These are phyloP conservation scores for Phoenoteleia sp. DNA, from an alignment of 2,888 invertebrate genomes.

Conservation along the genomic window DNA sequence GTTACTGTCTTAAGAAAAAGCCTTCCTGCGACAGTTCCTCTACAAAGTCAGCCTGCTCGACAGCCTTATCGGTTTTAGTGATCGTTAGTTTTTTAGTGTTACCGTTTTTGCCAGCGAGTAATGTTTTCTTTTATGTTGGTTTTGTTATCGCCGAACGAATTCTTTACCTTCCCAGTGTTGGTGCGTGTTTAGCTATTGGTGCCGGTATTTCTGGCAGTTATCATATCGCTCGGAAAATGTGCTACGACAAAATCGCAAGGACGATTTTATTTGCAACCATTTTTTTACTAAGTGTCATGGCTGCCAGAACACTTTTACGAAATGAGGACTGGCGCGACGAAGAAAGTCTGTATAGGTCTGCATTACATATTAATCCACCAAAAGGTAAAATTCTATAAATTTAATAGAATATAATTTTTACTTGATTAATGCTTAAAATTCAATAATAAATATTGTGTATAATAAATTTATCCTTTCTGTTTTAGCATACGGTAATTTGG, in stretches of 20 bases:
- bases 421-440: too few species aligned
- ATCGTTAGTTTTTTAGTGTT: slow-evolving; percentile 91
- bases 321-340: slow-evolving; percentile 98
- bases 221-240: slow-evolving; percentile 82
- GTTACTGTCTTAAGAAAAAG: slow-evolving; percentile 85
- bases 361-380: slow-evolving; percentile 97
- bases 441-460: too few species aligned
- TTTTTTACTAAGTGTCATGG: slow-evolving; percentile 90
- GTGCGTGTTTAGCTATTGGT: slow-evolving; percentile 96
- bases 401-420: too few species aligned
- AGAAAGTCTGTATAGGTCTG: slow-evolving; percentile 96
- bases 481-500: slow-evolving; percentile 98
- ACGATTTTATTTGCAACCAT: slow-evolving; percentile 86
- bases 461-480: too few species aligned
- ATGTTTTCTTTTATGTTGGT: slow-evolving; percentile 99
- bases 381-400: too few species aligned
- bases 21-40: slow-evolving; percentile 42
- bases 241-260: slow-evolving; percentile 82
- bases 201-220: slow-evolving; percentile 87
- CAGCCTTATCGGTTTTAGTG: slow-evolving; percentile 70
- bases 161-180: slow-evolving; percentile 98
- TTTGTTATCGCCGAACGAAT: slow-evolving; percentile 99
- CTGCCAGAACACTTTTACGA: slow-evolving; percentile 92
- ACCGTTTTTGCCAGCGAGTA: slow-evolving; percentile 98
- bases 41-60: slow-evolving; percentile 68